Evolutionary conservation across 2,797 vertebrate genomes (phyloP), one percentile per base, ranked within the genome.

Genomic region (Diglossa cyanea): DNA sequence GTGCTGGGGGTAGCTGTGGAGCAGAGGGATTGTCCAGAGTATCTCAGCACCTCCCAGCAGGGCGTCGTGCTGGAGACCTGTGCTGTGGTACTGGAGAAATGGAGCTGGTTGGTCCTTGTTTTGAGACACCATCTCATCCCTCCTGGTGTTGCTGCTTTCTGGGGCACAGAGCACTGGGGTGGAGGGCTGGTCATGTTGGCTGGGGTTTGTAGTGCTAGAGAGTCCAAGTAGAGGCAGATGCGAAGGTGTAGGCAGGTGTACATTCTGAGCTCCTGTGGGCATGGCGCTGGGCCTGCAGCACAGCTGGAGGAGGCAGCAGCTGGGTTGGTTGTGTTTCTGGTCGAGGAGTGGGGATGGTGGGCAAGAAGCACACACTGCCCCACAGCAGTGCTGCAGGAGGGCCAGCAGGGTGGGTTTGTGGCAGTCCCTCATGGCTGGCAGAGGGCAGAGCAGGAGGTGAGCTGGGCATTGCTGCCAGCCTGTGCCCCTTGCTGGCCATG

Each of bases 281-380:
- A 28, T 3, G 4, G 1, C 0, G 0, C 3, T 40, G 57, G 68
- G 31, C 45, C 90, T 62, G 66, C 35, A 45, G 61, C 3, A 0
- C 14, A 11, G 54, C 57, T 1, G 3, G 35, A 48, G 58, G 53
- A 40, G 73, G 58, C 3, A 4, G 47, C 11, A 3, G 58, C 1
- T 18, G 2, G 2, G 3, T 13, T 15, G 20, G 26, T 5, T 19
- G 17, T 1, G 0, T 39, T 42, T 1, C 0, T 44, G 68, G 53
- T 28, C 15, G 2, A 5, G 53, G 53, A 40, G 30, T 4, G 9
- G 12, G 37, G 37, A 2, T 1, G 4, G 47, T 20, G 35, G 35
- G 20, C 24, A 28, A 13, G 42, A 11, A 33, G 33, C 1, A 7
- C 3, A 8, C 1, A 0, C 8, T 60, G 65, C 20, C 30, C 37